Base-by-base conservation (phyloP, 2,797 vertebrate species). In the Sebastes iracundus region DNA sequence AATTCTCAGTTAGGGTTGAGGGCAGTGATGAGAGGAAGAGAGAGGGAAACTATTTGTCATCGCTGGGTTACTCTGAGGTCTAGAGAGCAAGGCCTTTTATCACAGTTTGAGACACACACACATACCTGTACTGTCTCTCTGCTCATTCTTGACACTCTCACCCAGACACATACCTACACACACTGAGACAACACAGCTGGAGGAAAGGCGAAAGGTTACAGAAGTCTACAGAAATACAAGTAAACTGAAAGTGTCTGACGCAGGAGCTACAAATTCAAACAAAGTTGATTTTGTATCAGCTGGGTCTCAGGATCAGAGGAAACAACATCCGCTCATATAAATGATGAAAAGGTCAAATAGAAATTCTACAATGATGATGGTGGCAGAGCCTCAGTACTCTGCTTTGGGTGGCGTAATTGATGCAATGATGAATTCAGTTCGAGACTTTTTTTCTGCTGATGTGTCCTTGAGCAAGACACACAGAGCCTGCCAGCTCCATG, bases 1-100 rank as follows among this genome's bases (percentile, higher is more conserved):
- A 96, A 96, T 96, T 96, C 92, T 72, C 93, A 91, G 80, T 86
- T 81, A 88, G 87, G 90, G 82, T 89, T 65, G 77, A 93, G 87
- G 81, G 87, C 80, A 72, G 87, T 82, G 86, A 89, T 84, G 92
- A 91, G 84, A 93, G 82, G 86, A 76, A 58, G 78, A 81, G 90
- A 81, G 88, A 78, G 88, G 86, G 76, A 88, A 93, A 93, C 88
- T 94, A 94, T 95, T 95, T 94, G 90, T 95, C 93, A 93, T 90
- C 67, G 79, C 88, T 82, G 85, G 92, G 93, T 92, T 92, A 93
- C 87, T 93, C 87, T 75, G 81, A 80, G 93, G 91, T 87, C 84
- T 73, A 59, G 75, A 89, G 85, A 89, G 87, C 91, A 87, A 76
- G 72, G 79, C 85, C 84, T 92, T 94, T 94, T 91, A 93, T 93